Conservation (phyloP, 2,797 vertebrate genomes). For the Varecia variegata region DNA sequence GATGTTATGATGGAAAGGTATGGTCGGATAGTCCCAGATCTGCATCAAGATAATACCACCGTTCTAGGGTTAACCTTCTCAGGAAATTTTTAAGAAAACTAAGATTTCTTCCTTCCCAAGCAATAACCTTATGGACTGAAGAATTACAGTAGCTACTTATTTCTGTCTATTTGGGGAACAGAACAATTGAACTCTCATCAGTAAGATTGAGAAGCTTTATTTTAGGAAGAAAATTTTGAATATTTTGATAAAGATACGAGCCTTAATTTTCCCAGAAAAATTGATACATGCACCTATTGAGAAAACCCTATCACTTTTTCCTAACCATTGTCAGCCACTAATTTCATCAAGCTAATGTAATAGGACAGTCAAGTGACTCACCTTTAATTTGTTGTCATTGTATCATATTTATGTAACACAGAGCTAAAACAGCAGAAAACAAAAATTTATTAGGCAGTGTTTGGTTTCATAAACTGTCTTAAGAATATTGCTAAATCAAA, state of each 20-base stretch:
- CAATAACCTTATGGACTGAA: not conserved
- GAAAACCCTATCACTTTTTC: slow-evolving; percentile 63
- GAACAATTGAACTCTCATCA: not conserved
- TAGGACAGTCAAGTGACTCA: slow-evolving; percentile 49
- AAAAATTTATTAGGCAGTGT: slow-evolving; percentile 44
- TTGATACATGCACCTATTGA: not conserved
- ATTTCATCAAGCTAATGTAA: slow-evolving; percentile 49
- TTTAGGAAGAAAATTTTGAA: slow-evolving; percentile 40
- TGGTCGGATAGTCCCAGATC: not conserved
- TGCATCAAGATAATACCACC: not conserved
- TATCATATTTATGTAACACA: slow-evolving; percentile 59
- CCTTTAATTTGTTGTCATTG: slow-evolving; percentile 68
- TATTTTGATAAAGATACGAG: slow-evolving; percentile 57
- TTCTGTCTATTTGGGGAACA: not conserved
- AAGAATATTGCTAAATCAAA: slow-evolving; percentile 61
- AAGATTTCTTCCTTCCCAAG: not conserved
- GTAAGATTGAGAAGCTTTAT: slow-evolving; percentile 33
- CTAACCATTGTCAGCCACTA: slow-evolving; percentile 36
- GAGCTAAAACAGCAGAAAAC: slow-evolving; percentile 46
- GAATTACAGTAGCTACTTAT: slow-evolving; percentile 4
- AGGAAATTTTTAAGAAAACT: slow-evolving; percentile 39
- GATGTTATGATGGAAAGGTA: not conserved
- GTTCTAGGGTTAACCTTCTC: not conserved
- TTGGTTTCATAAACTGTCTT: slow-evolving; percentile 48
- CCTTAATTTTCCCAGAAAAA: slow-evolving; percentile 51